Evolutionary conservation across 2,113 vertebrate species (phyloP).

Genomic region (Condylura cristata): DNA sequence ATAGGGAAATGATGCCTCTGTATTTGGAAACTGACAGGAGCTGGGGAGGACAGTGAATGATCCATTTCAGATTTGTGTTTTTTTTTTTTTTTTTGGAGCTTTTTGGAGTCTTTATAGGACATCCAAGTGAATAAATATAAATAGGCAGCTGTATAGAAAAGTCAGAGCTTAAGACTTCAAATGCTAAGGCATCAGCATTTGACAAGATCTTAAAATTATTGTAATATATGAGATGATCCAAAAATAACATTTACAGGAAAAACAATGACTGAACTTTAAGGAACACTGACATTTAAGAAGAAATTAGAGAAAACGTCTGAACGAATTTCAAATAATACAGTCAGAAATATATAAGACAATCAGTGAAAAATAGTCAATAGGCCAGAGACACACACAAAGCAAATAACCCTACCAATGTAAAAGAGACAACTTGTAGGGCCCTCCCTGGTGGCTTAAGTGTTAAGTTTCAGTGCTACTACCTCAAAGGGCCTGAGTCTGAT

Average conservation of each 20-base stretch:
- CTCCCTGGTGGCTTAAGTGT: too few species aligned
- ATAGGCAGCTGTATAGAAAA: conserved; percentile 2
- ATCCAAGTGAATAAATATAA: conserved; percentile 4
- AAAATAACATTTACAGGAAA: conserved; percentile 30
- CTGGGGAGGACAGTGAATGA: not conserved
- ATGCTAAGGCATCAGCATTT: not conserved
- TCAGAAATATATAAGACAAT: conserved; percentile 11
- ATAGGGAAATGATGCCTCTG: not conserved
- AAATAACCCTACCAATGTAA: not conserved
- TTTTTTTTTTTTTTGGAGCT: not conserved
- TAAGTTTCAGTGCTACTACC: too few species aligned
- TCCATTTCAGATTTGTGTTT: conserved; percentile 27
- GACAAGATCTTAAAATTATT: conserved; percentile 24
- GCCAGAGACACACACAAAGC: not conserved
- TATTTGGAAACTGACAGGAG: not conserved
- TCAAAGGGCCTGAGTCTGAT: too few species aligned
- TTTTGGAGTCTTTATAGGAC: not conserved
- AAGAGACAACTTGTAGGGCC: not conserved
- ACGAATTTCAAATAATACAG: conserved; percentile 1
- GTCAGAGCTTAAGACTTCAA: not conserved
- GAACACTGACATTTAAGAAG: not conserved
- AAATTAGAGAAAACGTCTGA: conserved; percentile 33
- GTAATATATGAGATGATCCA: not conserved
- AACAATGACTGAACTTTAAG: conserved; percentile 28
- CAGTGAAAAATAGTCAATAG: not conserved